Evolutionary conservation across 1,140 invertebrate species (phyloP).

Genomic region (Drosophila tsacasi): DNA sequence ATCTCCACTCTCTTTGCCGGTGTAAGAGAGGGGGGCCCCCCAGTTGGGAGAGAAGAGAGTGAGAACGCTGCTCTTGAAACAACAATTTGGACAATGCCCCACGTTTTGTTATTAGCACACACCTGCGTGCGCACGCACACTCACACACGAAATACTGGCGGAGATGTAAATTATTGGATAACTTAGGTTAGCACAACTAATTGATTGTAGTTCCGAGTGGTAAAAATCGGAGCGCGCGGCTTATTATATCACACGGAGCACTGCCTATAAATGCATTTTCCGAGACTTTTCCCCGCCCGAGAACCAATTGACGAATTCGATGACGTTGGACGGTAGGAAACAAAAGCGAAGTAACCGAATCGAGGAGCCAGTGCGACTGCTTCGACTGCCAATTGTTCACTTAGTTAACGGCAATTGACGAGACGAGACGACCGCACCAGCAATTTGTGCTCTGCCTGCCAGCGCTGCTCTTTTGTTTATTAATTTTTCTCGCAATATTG

Average conservation of each 20-base stretch:
- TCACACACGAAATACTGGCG: constrained; percentile 22
- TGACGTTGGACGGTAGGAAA: constrained; percentile 54
- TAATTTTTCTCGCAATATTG: constrained; percentile 67
- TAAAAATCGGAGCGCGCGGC: constrained; percentile 20
- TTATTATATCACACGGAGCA: constrained; percentile 52
- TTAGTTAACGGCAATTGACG: constrained; percentile 61
- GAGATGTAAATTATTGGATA: constrained; percentile 35
- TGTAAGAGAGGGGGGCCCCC: background rate
- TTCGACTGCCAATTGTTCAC: constrained; percentile 59
- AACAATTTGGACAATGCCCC: constrained; percentile 22
- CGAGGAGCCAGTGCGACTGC: constrained; percentile 30
- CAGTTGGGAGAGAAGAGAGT: background rate
- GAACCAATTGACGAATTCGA: constrained; percentile 68
- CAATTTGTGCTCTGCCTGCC: constrained; percentile 46
- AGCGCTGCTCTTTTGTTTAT: constrained; percentile 47
- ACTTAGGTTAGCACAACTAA: constrained; percentile 24
- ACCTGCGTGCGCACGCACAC: constrained; percentile 59
- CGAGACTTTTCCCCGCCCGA: constrained; percentile 44
- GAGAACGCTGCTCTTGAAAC: constrained; percentile 9
- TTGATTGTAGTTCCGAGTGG: constrained; percentile 25
- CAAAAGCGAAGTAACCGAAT: constrained; percentile 5
- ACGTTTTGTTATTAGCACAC: constrained; percentile 53
- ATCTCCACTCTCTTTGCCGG: constrained; percentile 39
- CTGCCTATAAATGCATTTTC: constrained; percentile 50
- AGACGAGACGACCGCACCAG: constrained; percentile 34